phyloP scores from a whole-genome alignment of 2,888 invertebrate species.

The Spilarctia lutea region DNA sequence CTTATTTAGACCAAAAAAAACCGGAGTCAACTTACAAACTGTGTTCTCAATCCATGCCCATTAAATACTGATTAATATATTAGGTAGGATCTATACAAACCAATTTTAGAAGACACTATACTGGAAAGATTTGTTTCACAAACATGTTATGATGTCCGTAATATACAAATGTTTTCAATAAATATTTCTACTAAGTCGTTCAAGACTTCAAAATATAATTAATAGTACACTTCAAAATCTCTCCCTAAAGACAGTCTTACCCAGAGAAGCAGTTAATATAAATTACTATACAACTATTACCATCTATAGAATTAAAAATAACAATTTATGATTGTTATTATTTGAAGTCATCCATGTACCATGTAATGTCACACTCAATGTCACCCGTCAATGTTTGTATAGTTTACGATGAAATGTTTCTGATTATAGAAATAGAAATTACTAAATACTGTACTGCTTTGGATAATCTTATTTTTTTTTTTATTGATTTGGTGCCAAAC shows the following conservation, averaged over 20 bases:
- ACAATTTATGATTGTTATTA: neutral
- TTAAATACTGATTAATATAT: neutral
- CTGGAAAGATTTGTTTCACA: too few relatives aligned
- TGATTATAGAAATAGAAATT: neutral
- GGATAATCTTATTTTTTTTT: too few relatives aligned
- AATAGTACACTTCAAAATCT: neutral
- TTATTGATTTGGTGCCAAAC: too few relatives aligned
- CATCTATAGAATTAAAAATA: neutral
- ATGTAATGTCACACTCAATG: neutral
- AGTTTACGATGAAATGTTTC: neutral
- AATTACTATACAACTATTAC: neutral
- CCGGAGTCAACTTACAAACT: neutral
- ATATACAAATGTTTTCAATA: neutral
- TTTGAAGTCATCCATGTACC: neutral
- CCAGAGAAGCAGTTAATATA: neutral
- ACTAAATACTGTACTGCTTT: neutral
- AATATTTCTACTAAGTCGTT: neutral
- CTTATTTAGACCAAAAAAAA: neutral
- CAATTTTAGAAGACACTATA: neutral
- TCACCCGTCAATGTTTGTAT: neutral
- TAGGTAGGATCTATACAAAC: neutral
- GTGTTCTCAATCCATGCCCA: neutral
- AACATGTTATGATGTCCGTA: too few relatives aligned
- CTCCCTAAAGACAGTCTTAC: neutral
- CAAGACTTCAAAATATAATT: neutral